phyloP scores from a whole-genome alignment of 1,140 invertebrate genomes.

The Ceratoteleas bidentatus region DNA sequence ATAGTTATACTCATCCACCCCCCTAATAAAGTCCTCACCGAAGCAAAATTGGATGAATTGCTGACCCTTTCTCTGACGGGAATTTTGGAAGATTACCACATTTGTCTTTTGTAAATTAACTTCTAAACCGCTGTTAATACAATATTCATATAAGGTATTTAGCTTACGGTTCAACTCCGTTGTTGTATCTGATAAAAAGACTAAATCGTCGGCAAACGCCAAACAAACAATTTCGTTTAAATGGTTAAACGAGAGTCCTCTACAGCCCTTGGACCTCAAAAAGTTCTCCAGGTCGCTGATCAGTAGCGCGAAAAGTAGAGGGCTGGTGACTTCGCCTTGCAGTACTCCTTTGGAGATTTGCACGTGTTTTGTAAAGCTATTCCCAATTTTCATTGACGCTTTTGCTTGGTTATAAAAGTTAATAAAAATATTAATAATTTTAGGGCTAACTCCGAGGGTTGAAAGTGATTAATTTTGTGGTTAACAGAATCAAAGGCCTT shows the following conservation, averaged over 20 bases:
- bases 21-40: not conserved
- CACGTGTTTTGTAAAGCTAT: not conserved
- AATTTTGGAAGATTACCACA: not conserved
- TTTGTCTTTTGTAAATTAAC: not conserved
- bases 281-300: not conserved
- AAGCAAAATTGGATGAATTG: not conserved
- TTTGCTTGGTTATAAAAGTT: not conserved
- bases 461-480: not conserved
- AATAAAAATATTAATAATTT: not conserved
- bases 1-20: not conserved
- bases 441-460: not conserved
- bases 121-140: too few species aligned
- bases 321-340: not conserved
- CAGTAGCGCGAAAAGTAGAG: not conserved
- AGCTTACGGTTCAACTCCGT: not conserved
- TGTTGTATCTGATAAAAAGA: not conserved
- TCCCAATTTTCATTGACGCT: not conserved
- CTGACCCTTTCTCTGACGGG: not conserved
- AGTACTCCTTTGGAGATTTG: not conserved
- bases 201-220: not conserved
- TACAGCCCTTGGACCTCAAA: not conserved
- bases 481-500: not conserved
- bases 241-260: not conserved
- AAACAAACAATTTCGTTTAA: not conserved
- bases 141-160: not conserved